Evolutionary conservation across 2,797 vertebrate species (phyloP).

Genomic region (Mus spretus): DNA sequence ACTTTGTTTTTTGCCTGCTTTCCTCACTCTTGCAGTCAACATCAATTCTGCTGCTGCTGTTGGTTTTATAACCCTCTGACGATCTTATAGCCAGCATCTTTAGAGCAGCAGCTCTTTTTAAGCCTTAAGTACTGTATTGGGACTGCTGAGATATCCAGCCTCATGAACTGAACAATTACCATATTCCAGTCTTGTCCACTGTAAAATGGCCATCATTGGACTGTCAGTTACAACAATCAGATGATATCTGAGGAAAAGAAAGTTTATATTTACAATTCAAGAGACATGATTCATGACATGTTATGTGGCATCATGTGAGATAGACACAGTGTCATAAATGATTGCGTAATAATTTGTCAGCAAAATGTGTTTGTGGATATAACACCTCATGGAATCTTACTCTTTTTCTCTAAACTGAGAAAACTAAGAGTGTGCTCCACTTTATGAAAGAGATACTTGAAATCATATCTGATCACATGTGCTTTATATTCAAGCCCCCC

Average conservation of each 20-base stretch:
- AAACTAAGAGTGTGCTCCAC: neutral
- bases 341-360: neutral
- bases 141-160: neutral
- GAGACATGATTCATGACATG: neutral
- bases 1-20: neutral
- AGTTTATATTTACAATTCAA: neutral
- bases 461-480: neutral
- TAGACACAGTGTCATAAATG: neutral
- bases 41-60: neutral
- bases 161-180: neutral
- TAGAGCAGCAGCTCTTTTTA: neutral
- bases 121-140: neutral
- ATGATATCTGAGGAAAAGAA: neutral
- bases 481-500: neutral
- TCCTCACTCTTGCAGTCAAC: neutral
- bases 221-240: neutral
- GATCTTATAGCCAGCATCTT: neutral
- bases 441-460: neutral
- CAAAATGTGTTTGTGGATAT: neutral
- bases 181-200: neutral
- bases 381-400: neutral
- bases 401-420: neutral
- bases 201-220: neutral
- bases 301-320: neutral
- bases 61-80: neutral